These are phyloP conservation scores for Reticulitermes lucifugus DNA, from an alignment of 2,888 invertebrate species.

Conservation along the genomic window DNA sequence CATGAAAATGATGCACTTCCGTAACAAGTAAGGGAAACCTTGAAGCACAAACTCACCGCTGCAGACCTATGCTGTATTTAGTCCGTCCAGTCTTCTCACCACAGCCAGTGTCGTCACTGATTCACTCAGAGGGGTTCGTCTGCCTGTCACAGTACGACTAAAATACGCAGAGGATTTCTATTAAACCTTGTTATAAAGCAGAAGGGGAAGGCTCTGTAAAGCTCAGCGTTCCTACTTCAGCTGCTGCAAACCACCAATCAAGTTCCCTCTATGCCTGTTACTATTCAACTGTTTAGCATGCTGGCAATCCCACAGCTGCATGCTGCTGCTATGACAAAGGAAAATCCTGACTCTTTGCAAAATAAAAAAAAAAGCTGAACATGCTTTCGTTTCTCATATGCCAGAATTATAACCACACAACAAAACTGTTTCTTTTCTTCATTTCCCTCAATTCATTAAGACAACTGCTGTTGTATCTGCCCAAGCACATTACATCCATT, in stretches of 20 bases:
- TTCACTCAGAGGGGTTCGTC: neutral
- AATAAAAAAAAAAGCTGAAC: no score
- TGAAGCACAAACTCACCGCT: no score
- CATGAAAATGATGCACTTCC: no score
- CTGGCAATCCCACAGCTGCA: constrained; percentile 5
- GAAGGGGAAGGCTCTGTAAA: neutral
- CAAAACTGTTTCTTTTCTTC: no score
- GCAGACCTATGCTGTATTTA: no score
- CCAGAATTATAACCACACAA: no score
- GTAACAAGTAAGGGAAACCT: no score
- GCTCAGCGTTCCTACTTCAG: constrained; percentile 7
- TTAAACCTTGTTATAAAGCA: constrained; percentile 21
- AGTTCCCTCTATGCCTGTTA: neutral
- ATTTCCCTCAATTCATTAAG: no score
- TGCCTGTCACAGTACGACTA: constrained; percentile 1
- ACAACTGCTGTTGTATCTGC: no score
- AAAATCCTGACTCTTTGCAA: no score
- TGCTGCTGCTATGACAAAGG: neutral
- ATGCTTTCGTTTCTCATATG: no score
- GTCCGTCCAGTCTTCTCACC: neutral
- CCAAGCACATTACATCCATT: no score
- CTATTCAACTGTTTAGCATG: constrained; percentile 19
- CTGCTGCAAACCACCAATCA: constrained; percentile 39
- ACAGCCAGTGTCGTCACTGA: neutral
- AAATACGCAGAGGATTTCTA: constrained; percentile 9